phyloP scores from a whole-genome alignment of 2,888 invertebrate genomes.

The Choreutis nemorana region DNA sequence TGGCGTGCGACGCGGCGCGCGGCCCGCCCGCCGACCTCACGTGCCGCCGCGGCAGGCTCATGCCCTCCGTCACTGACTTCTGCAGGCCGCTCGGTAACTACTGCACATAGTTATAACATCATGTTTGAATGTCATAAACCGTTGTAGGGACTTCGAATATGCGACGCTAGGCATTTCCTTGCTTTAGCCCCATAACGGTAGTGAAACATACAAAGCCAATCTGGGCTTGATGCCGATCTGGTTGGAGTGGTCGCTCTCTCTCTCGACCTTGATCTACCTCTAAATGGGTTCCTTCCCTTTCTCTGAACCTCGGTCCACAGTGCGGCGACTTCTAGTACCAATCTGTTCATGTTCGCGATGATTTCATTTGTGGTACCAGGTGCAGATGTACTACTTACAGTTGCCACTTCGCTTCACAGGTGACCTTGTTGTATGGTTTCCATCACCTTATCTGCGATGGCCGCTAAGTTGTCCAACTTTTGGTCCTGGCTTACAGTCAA shows the following conservation, averaged over 20 bases:
- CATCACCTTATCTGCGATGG: conserved; percentile 1
- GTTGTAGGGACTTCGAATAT: too few relatives aligned
- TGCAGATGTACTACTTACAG: background rate
- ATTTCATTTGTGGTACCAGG: background rate
- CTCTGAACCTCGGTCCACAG: background rate
- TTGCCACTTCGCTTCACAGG: background rate
- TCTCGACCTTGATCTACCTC: background rate
- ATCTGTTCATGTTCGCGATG: background rate
- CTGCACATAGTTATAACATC: too few relatives aligned
- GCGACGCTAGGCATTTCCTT: too few relatives aligned
- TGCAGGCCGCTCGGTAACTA: conserved; percentile 56
- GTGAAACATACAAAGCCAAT: conserved; percentile 1
- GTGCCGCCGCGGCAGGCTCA: conserved; percentile 70
- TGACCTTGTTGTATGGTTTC: background rate
- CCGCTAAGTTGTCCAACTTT: background rate
- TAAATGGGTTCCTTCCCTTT: background rate
- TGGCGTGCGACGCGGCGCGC: conserved; percentile 71
- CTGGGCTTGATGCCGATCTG: conserved; percentile 1
- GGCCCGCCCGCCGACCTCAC: conserved; percentile 67
- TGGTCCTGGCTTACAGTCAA: conserved; percentile 1
- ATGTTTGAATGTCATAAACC: too few relatives aligned
- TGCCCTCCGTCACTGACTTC: conserved; percentile 65
- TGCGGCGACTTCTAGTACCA: conserved; percentile 1
- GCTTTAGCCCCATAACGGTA: background rate
- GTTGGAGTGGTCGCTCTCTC: background rate